Percentiles rank a stretch among this genome's conserved stretches.
Evolutionary conservation across 2,797 vertebrate species (phyloP).

Genomic region (Cottoperca gobio): DNA sequence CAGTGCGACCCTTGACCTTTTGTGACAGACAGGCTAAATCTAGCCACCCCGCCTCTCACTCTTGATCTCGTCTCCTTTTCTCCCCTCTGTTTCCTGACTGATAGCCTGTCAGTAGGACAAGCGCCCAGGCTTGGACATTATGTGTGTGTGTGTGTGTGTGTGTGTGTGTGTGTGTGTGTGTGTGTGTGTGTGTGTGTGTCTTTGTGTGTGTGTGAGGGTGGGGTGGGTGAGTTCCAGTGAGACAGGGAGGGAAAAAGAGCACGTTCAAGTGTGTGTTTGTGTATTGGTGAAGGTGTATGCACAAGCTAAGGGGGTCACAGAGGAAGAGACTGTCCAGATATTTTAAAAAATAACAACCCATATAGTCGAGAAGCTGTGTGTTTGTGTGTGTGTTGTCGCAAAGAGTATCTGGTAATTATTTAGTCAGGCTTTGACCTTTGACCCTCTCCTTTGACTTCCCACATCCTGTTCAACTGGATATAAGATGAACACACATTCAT

Average conservation of each 20-base stretch:
- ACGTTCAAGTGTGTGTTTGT: constrained; percentile 66
- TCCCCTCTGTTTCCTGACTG: constrained; percentile 79
- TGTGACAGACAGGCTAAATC: constrained; percentile 78
- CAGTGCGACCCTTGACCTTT: constrained; percentile 67
- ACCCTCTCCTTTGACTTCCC: constrained; percentile 73
- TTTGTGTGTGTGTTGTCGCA: constrained; percentile 50
- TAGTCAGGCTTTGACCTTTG: constrained; percentile 80
- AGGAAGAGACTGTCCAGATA: constrained; percentile 78
- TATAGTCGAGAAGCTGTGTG: constrained; percentile 39
- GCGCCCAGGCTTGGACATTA: constrained; percentile 43
- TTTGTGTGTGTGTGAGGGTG: constrained; percentile 36
- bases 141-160: constrained; percentile 42
- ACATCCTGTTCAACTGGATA: constrained; percentile 76
- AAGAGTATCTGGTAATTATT: constrained; percentile 83
- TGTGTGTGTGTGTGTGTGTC: constrained; percentile 32
- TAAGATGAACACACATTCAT: constrained; percentile 68
- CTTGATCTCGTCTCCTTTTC: constrained; percentile 61
- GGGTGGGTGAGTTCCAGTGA: constrained; percentile 40
- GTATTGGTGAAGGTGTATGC: constrained; percentile 50
- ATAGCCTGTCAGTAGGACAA: constrained; percentile 76
- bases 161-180: constrained; percentile 31
- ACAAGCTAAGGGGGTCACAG: constrained; percentile 59
- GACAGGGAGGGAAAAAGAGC: constrained; percentile 40
- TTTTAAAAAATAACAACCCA: constrained; percentile 74
- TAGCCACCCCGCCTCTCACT: constrained; percentile 61